A percentile compares a stretch with the other conserved stretches of the same genome.
phyloP scores from a whole-genome alignment of 1,140 invertebrate species.

The Ceratoteleas bidentatus region DNA sequence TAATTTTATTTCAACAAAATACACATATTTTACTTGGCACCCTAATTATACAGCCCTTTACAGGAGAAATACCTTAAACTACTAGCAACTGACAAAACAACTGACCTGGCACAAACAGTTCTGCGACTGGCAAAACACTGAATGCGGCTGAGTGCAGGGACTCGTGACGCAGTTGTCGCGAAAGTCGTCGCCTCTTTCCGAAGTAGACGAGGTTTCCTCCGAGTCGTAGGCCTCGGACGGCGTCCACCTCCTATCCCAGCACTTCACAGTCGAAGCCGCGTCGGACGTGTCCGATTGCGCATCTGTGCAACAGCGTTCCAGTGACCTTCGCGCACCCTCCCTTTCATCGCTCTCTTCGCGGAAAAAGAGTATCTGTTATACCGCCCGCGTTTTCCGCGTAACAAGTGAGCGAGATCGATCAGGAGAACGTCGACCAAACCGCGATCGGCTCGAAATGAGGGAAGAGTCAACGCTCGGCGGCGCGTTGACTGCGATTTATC shows the following conservation, averaged over 20 bases:
- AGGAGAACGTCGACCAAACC: background rate
- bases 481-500: slow-evolving; percentile 50
- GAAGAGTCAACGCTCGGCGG: slow-evolving; percentile 43
- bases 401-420: no score
- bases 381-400: no score
- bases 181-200: slow-evolving; percentile 69
- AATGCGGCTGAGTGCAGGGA: slow-evolving; percentile 47
- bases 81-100: background rate
- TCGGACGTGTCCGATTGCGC: slow-evolving; percentile 74
- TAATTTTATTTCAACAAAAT: no score
- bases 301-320: slow-evolving; percentile 65
- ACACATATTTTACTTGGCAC: no score
- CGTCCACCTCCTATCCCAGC: slow-evolving; percentile 73
- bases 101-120: slow-evolving; percentile 75
- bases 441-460: slow-evolving; percentile 3
- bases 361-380: no score
- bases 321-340: slow-evolving; percentile 23
- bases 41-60: no score
- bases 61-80: no score
- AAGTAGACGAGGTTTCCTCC: slow-evolving; percentile 73
- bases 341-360: slow-evolving; percentile 19
- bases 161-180: slow-evolving; percentile 19
- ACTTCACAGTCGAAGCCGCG: slow-evolving; percentile 74
- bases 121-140: slow-evolving; percentile 67
- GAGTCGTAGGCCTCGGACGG: slow-evolving; percentile 75